These are phyloP conservation scores for Pseudochirops corinnae DNA, from an alignment of 2,797 vertebrate genomes.

Conservation along the genomic window DNA sequence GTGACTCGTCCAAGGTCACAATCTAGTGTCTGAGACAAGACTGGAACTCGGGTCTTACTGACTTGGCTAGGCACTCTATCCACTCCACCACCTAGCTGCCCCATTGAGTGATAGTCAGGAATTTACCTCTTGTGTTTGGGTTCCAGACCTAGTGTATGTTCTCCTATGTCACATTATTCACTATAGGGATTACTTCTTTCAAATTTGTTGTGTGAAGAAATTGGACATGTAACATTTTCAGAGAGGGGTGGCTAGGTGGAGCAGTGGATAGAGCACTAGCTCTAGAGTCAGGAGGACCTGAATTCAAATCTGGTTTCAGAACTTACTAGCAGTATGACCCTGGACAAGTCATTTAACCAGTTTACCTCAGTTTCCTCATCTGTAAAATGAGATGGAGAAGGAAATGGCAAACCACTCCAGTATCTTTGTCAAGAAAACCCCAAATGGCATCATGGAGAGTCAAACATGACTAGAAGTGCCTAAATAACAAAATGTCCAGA, in stretches of 20 bases:
- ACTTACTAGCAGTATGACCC: neutral
- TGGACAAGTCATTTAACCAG: neutral
- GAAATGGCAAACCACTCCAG: neutral
- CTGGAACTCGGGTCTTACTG: neutral
- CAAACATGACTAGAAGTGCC: neutral
- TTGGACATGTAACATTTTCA: neutral
- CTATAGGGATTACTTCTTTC: neutral
- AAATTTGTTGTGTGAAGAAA: neutral
- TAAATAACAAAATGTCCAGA: neutral
- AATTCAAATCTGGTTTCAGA: neutral
- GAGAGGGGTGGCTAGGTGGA: neutral
- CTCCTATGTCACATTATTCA: neutral
- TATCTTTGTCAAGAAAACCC: neutral
- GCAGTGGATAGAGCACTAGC: neutral
- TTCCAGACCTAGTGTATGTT: neutral
- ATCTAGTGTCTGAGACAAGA: neutral
- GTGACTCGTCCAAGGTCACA: neutral
- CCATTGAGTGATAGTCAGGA: neutral
- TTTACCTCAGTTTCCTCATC: neutral
- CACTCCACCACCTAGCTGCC: neutral
- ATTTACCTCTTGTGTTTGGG: neutral
- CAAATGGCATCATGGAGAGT: neutral
- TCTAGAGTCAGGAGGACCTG: neutral
- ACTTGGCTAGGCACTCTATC: neutral
- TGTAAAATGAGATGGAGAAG: neutral